A percentile compares a stretch with the other conserved stretches of the same genome.
phyloP scores from a whole-genome alignment of 2,888 invertebrate species.

The Anarsia innoxiella region DNA sequence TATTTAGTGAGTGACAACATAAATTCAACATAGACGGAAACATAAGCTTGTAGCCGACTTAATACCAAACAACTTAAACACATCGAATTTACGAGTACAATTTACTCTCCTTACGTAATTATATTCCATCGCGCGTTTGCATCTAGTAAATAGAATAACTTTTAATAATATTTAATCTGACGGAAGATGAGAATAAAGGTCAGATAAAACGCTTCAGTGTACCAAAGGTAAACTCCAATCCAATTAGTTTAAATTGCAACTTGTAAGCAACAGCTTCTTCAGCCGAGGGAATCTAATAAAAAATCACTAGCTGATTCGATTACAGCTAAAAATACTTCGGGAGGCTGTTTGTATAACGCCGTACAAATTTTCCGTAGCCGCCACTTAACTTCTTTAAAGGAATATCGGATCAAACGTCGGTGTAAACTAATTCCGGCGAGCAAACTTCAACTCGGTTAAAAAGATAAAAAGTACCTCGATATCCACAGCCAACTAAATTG shows the following conservation, averaged over 20 bases:
- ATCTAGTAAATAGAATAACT: too few relatives aligned
- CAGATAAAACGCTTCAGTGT: background rate
- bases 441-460: slow-evolving; percentile 62
- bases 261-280: slow-evolving; percentile 3
- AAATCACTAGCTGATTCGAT: slow-evolving; percentile 38
- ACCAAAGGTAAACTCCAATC: slow-evolving; percentile 19
- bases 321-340: slow-evolving; percentile 36
- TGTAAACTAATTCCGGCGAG: slow-evolving; percentile 69
- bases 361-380: slow-evolving; percentile 37
- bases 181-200: slow-evolving; percentile 3
- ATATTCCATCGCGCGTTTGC: too few relatives aligned
- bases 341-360: slow-evolving; percentile 39
- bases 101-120: too few relatives aligned
- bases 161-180: too few relatives aligned
- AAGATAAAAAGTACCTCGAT: slow-evolving; percentile 44
- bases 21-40: too few relatives aligned
- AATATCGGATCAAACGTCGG: slow-evolving; percentile 66
- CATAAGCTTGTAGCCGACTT: too few relatives aligned
- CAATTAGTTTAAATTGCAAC: slow-evolving; percentile 7
- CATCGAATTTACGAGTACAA: too few relatives aligned
- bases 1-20: too few relatives aligned
- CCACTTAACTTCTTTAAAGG: slow-evolving; percentile 62
- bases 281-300: slow-evolving; percentile 13
- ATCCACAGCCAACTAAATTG: slow-evolving; percentile 59
- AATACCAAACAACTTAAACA: too few relatives aligned